Evolutionary conservation across 2,113 vertebrate species (phyloP).

Genomic region (Catharus fuscescens): DNA sequence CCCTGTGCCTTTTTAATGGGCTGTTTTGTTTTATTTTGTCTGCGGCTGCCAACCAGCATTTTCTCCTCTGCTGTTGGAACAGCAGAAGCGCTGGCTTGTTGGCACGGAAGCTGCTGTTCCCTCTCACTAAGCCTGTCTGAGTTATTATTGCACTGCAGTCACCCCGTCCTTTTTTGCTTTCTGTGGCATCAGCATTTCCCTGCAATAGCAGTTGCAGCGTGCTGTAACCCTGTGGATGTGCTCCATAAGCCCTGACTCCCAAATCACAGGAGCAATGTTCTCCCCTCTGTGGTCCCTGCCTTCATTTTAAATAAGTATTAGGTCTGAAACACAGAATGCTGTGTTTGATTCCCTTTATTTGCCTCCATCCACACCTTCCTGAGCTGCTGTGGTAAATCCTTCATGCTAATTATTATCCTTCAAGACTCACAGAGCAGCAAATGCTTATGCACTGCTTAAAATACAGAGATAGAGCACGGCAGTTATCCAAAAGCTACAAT

Average conservation of each 20-base stretch:
- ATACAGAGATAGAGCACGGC: not conserved
- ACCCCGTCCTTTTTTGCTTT: constrained; percentile 42
- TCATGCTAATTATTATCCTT: constrained; percentile 20
- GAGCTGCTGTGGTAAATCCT: constrained; percentile 1
- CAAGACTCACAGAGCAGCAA: not conserved
- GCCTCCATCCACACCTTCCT: constrained; percentile 22
- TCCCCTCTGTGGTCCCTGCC: not conserved
- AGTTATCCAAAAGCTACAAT: constrained; percentile 13
- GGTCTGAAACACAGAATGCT: not conserved
- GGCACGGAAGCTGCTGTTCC: constrained; percentile 61
- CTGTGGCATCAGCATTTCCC: constrained; percentile 74
- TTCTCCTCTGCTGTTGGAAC: constrained; percentile 36
- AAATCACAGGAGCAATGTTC: not conserved
- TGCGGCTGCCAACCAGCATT: not conserved
- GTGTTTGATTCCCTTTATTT: not conserved
- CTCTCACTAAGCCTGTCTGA: constrained; percentile 68
- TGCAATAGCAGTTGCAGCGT: not conserved
- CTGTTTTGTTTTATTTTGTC: constrained; percentile 31
- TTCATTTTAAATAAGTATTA: not conserved
- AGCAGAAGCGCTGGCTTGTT: not conserved
- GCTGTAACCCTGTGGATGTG: constrained; percentile 33
- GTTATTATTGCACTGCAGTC: constrained; percentile 61
- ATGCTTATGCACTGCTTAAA: not conserved
- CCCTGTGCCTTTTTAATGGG: not conserved
- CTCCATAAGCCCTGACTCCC: constrained; percentile 27